Base-by-base conservation (phyloP, 37 sponge, comb jelly and placozoan genomes). In the Agelas oroides region DNA sequence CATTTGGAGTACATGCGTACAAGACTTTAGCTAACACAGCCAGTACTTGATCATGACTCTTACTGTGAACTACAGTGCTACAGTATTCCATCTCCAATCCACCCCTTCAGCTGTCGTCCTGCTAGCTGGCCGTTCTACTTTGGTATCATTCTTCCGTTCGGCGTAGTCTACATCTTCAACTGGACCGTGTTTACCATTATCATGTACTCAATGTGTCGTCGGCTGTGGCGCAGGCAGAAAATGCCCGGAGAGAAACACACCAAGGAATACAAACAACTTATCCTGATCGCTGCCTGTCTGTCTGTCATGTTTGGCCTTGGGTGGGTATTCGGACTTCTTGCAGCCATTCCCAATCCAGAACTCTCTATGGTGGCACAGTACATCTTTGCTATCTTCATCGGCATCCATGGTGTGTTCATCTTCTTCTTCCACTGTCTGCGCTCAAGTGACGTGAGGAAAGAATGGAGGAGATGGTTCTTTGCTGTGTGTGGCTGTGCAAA, bases 281-380 rank as follows among this genome's bases (percentile, higher is more conserved):
- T 78, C 34, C 31, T 60, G 19, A 62, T 89, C 37, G 68, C 69
- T 21, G 18, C 68, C 31, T 32, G 33, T 25, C 85, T 90, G 32
- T 84, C 90, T 0, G 18, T 90, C 5, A 56, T 84, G 56, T 84
- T 90, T 73, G 90, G 90, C 0, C 63, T 90, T 19, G 90, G 85
- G 0, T 90, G 90, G 90, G 68, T 23, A 16, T 65, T 79, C 66
- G 90, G 85, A 23, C 69, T 90, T 1, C 62, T 84, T 19, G 90
- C 61, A 28, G 41, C 37, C 27, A 71, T 71, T 2, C 87, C 81
- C 35, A 15, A 55, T 2, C 31, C 5, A 20, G 35, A 12, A 5
- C 6, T 68, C 69, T 58, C 58, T 12, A 33, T 28, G 13, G 23
- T 58, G n/a, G 65, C 68, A 73, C 80, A 87, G 66, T 90, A 84